Evolutionary conservation across 2,113 vertebrate species (phyloP).

Genomic region (Lagopus leucura): DNA sequence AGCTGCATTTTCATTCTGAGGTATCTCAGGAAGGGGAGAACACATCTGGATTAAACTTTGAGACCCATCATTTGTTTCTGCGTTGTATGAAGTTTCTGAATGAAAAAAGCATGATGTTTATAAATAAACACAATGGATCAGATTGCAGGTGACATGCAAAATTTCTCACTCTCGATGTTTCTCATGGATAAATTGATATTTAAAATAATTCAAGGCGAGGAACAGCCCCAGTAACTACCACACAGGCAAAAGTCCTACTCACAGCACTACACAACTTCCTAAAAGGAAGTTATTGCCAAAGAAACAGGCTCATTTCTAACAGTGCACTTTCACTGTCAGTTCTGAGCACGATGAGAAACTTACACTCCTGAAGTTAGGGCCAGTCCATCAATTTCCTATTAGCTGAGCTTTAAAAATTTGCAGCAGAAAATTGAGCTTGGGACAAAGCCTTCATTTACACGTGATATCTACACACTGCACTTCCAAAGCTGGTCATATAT

Average conservation of each 20-base stretch:
- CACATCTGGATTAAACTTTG: slow-evolving; percentile 76
- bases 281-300: not conserved
- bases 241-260: not conserved
- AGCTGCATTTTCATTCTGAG: slow-evolving; percentile 87
- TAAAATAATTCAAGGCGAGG: not conserved
- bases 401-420: not conserved
- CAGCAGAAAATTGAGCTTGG: not conserved
- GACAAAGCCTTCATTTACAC: not conserved
- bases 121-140: slow-evolving; percentile 10
- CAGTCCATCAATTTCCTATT: not conserved
- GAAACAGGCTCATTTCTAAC: not conserved
- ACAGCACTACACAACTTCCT: not conserved
- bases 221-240: not conserved
- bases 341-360: not conserved
- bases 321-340: not conserved
- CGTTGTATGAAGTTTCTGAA: slow-evolving; percentile 59
- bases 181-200: not conserved
- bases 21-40: slow-evolving; percentile 87
- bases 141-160: not conserved
- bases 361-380: not conserved
- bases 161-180: not conserved
- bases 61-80: slow-evolving; percentile 47
- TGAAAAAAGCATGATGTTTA: slow-evolving; percentile 22
- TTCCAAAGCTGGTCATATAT: not conserved
- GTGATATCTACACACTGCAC: fast-evolving